Evolutionary conservation across 2,888 invertebrate genomes (phyloP), one percentile per base, ranked within the genome.

Genomic region (Agrotis puta): DNA sequence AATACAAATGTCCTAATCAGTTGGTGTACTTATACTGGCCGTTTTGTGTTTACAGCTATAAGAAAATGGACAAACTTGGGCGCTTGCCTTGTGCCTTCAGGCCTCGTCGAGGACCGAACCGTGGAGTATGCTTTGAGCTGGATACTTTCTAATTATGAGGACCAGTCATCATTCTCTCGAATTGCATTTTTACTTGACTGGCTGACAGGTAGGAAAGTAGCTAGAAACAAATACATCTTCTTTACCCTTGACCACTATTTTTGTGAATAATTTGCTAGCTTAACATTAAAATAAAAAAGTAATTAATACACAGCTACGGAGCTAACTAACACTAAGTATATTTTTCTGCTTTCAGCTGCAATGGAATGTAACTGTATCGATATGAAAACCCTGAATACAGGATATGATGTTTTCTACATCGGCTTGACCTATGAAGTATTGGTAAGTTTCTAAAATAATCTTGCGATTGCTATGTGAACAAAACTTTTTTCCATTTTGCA

Each of bases 401-500:
- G 95, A 75, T 96, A 96, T 93, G 95, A 95, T 84, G 86, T 96
- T 39, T 96, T 95, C 85, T 94, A 92, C 77, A 88, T 88, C 39
- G 86, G 94, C 83, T 79, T 96, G 72, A 88, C 91, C 22, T 93
- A 89, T 91, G 95, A 95, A 88, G 85, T 81, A 58, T 81, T 95
- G 87, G 96, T 96, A 88, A 91, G 94, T 88, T 63, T 62, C 4
- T 7, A 9, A 45, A 62, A 54, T 5, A 59, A 20, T 4, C 3
- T 43, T 16, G 39, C 4, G 3, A 20, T 1, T 14, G 64, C 9
- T 48, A 27, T n/a, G n/a, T n/a, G n/a, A 27, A 16, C 6, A 2
- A 27, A 14, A 43, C 2, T 20, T 4, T 53, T 20, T 6, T n/a
- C 18, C 33, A 16, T 24, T 2, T 18, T 13, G 27, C 14, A 27